A percentile compares a stretch with the other conserved stretches of the same genome.
Evolutionary conservation across 2,888 invertebrate species (phyloP).

Genomic region (Melipona beecheii): DNA sequence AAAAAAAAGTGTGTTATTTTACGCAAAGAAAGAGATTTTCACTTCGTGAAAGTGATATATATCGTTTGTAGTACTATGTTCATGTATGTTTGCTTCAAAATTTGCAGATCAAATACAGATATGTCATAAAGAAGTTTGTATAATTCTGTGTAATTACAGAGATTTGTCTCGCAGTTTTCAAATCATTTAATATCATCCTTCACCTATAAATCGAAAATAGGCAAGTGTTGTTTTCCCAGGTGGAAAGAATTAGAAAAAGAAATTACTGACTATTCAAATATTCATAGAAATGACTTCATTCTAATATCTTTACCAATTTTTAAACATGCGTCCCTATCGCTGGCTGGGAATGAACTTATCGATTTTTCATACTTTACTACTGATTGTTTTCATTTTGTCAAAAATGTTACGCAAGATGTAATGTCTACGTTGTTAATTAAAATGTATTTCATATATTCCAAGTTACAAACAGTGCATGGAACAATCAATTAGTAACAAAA

Average conservation of each 20-base stretch:
- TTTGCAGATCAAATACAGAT: constrained; percentile 77
- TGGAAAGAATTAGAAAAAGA: constrained; percentile 86
- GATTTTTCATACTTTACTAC: constrained; percentile 86
- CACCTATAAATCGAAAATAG: not conserved
- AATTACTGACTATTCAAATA: constrained; percentile 84
- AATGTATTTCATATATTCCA: no score
- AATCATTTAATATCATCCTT: not conserved
- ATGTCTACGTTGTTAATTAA: constrained; percentile 34
- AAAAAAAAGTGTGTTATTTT: constrained; percentile 77
- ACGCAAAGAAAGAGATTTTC: constrained; percentile 79
- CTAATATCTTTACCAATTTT: constrained; percentile 86
- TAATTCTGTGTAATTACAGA: not conserved
- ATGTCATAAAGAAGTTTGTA: constrained; percentile 80
- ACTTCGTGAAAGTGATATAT: constrained; percentile 81
- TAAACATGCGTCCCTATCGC: constrained; percentile 83
- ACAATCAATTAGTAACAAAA: no score
- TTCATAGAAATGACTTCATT: constrained; percentile 86
- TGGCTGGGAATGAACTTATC: constrained; percentile 79
- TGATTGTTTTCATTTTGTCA: constrained; percentile 89
- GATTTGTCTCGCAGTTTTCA: not conserved
- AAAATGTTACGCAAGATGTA: constrained; percentile 86
- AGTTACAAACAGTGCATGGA: no score
- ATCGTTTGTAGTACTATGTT: constrained; percentile 85
- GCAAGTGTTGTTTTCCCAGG: constrained; percentile 55
- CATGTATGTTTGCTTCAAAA: constrained; percentile 85